phyloP scores from a whole-genome alignment of 2,113 vertebrate genomes.

The Chionis minor region DNA sequence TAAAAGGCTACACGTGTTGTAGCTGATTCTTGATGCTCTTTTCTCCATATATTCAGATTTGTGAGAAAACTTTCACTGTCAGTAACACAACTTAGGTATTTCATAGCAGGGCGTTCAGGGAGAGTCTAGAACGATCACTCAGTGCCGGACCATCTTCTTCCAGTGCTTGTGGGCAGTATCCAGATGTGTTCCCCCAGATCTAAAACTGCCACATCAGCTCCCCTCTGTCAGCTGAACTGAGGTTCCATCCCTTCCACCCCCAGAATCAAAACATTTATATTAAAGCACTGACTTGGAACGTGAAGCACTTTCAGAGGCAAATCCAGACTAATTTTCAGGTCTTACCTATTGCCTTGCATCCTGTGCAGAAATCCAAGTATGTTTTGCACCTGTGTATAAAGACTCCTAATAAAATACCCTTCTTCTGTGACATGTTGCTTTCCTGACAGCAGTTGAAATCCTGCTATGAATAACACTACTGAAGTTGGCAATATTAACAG shows the following conservation, averaged over 20 bases:
- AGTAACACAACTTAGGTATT: not conserved
- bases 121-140: not conserved
- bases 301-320: not conserved
- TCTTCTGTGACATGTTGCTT: not conserved
- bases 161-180: not conserved
- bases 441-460: not conserved
- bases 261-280: not conserved
- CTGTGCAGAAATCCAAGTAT: not conserved
- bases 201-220: not conserved
- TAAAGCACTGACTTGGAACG: not conserved
- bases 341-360: not conserved
- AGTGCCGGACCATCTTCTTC: not conserved
- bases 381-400: not conserved
- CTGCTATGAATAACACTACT: not conserved
- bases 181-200: not conserved
- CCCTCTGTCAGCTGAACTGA: not conserved
- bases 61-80: not conserved
- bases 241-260: not conserved
- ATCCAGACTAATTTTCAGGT: not conserved
- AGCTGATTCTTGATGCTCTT: not conserved
- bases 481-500: not conserved
- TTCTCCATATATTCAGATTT: not conserved
- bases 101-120: not conserved
- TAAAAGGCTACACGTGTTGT: not conserved
- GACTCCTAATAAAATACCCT: not conserved